Conservation (phyloP, 1,140 invertebrate genomes). For the Drosophila tristis region DNA sequence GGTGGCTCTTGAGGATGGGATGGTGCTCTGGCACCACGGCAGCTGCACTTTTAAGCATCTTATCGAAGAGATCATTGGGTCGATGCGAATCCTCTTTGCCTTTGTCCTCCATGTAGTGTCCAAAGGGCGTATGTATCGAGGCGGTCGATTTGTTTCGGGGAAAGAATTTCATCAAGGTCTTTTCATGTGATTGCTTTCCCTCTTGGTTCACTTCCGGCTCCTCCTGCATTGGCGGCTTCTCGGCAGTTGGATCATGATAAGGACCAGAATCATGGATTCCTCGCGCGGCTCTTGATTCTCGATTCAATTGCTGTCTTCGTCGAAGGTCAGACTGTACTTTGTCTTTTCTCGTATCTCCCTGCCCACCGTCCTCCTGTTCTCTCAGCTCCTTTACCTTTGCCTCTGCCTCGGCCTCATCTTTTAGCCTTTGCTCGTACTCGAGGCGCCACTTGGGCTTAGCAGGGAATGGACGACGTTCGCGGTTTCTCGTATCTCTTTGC, state of each 20-base stretch:
- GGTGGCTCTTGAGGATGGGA: not conserved
- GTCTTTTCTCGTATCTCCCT: not conserved
- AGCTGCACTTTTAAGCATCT: not conserved
- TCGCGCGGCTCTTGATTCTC: too few species aligned
- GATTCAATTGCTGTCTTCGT: not conserved
- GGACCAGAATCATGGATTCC: too few species aligned
- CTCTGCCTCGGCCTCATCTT: not conserved
- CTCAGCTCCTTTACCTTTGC: not conserved
- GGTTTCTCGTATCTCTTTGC: not conserved
- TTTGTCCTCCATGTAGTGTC: not conserved
- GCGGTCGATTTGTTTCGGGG: too few species aligned
- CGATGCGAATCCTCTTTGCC: not conserved
- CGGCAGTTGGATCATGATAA: too few species aligned
- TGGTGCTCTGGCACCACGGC: not conserved
- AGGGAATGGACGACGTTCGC: not conserved
- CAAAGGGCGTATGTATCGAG: not conserved
- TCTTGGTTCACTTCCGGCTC: too few species aligned
- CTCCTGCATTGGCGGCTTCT: too few species aligned
- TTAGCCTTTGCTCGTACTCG: not conserved
- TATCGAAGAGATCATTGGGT: not conserved
- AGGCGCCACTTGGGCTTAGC: not conserved
- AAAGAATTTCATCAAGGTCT: too few species aligned
- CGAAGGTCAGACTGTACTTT: not conserved
- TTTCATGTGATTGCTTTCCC: too few species aligned
- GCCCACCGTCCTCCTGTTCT: not conserved